Percentiles rank a stretch among this genome's conserved stretches.
These are phyloP conservation scores for Oryzias dopingdopingensis DNA, from an alignment of 2,797 vertebrate species.

Conservation along the genomic window DNA sequence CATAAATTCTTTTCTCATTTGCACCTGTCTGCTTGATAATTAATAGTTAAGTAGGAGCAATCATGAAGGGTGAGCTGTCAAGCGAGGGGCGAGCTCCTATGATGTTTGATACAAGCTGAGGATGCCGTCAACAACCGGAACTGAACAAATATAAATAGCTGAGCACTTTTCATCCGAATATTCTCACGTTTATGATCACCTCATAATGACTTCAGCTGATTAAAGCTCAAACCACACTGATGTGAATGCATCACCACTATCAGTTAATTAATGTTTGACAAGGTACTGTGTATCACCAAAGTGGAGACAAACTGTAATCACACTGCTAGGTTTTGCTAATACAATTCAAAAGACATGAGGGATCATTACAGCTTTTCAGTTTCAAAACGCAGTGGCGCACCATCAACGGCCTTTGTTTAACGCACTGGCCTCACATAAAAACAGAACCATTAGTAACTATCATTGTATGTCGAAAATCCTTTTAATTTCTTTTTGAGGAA, in stretches of 20 bases:
- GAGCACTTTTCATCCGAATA: constrained; percentile 57
- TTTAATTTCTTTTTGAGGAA: constrained; percentile 36
- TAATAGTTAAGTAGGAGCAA: constrained; percentile 48
- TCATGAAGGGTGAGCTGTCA: constrained; percentile 49
- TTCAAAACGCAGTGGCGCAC: constrained; percentile 58
- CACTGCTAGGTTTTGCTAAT: constrained; percentile 67
- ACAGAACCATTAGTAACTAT: constrained; percentile 37
- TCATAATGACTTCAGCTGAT: constrained; percentile 48
- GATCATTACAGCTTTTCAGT: constrained; percentile 69
- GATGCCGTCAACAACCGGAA: constrained; percentile 45
- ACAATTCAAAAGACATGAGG: constrained; percentile 68
- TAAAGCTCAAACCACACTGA: constrained; percentile 31
- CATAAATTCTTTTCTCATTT: constrained; percentile 43
- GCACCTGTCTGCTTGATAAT: constrained; percentile 55
- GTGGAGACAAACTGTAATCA: constrained; percentile 67
- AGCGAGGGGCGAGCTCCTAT: constrained; percentile 37
- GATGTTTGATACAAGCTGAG: constrained; percentile 41
- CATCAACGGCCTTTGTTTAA: constrained; percentile 72
- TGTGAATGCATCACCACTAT: constrained; percentile 63
- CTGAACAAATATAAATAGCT: constrained; percentile 49
- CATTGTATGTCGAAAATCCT: constrained; percentile 51
- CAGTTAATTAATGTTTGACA: constrained; percentile 79
- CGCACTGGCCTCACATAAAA: constrained; percentile 55
- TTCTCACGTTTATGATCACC: constrained; percentile 45
- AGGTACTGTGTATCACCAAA: constrained; percentile 71